These are phyloP conservation scores for Epizoanthus stellaris DNA, from an alignment of 92 coral and sea anemone species.

Conservation along the genomic window DNA sequence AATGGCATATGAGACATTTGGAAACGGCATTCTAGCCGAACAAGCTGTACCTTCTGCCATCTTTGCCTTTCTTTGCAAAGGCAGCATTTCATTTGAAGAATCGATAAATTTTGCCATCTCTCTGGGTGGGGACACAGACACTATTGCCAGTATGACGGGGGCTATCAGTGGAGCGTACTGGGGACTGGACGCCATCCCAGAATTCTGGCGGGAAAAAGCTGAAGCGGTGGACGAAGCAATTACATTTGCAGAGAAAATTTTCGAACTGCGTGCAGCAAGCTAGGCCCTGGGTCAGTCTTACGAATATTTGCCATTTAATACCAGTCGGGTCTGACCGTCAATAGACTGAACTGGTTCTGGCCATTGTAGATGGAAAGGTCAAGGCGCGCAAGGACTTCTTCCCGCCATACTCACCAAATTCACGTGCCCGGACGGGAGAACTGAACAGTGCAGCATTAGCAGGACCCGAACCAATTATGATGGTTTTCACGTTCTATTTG, in stretches of 20 bases:
- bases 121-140: constrained; percentile 98
- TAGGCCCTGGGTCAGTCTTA: not conserved
- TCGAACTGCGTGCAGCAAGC: constrained; percentile 50
- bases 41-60: constrained; percentile 99
- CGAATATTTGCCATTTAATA: too few relatives aligned
- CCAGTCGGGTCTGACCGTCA: too few relatives aligned
- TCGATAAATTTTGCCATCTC: constrained; percentile 90
- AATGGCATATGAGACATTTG: constrained; percentile 77
- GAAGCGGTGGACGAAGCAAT: constrained; percentile 85
- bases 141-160: constrained; percentile 97
- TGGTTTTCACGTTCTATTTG: too few relatives aligned
- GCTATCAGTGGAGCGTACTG: constrained; percentile 96
- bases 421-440: too few relatives aligned
- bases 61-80: constrained; percentile 85
- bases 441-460: too few relatives aligned
- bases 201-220: constrained; percentile 76
- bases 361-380: too few relatives aligned
- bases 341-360: too few relatives aligned
- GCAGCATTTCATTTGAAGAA: constrained; percentile 73
- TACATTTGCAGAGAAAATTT: constrained; percentile 83
- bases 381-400: too few relatives aligned
- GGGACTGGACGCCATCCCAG: constrained; percentile 82
- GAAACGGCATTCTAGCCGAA: constrained; percentile 88
- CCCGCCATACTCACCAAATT: too few relatives aligned
- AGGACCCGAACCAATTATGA: too few relatives aligned